These are phyloP conservation scores for Megalopta genalis DNA, from an alignment of 1,140 invertebrate genomes.

Conservation along the genomic window DNA sequence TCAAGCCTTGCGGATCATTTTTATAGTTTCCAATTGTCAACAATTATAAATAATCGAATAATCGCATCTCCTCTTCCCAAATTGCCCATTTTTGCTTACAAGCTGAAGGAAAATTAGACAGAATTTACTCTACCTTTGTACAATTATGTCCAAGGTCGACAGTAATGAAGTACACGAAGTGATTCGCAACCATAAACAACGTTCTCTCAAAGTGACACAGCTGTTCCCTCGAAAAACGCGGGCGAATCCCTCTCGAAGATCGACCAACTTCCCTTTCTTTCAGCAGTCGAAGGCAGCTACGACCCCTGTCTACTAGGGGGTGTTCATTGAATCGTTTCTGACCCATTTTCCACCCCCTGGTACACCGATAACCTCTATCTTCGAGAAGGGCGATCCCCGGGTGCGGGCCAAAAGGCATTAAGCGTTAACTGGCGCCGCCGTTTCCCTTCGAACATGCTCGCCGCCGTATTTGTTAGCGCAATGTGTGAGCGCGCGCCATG, in stretches of 20 bases:
- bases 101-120: too few relatives aligned
- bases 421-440: neutral
- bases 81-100: too few relatives aligned
- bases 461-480: conserved; percentile 7
- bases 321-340: neutral
- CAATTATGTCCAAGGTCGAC: too few relatives aligned
- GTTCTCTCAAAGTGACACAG: neutral
- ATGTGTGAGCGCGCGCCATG: neutral
- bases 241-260: too few relatives aligned
- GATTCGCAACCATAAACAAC: neutral
- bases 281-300: neutral
- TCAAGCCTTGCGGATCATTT: too few relatives aligned
- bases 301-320: neutral
- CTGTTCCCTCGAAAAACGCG: too few relatives aligned
- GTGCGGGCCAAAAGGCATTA: conserved; percentile 16
- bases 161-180: neutral
- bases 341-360: neutral
- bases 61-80: too few relatives aligned
- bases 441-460: neutral
- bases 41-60: too few relatives aligned
- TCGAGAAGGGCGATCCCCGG: neutral
- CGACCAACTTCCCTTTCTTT: neutral
- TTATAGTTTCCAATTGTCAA: too few relatives aligned
- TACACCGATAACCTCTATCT: neutral
- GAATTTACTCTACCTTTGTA: too few relatives aligned